Conservation (phyloP, 1,140 invertebrate genomes). For the Cotesia typhae region DNA sequence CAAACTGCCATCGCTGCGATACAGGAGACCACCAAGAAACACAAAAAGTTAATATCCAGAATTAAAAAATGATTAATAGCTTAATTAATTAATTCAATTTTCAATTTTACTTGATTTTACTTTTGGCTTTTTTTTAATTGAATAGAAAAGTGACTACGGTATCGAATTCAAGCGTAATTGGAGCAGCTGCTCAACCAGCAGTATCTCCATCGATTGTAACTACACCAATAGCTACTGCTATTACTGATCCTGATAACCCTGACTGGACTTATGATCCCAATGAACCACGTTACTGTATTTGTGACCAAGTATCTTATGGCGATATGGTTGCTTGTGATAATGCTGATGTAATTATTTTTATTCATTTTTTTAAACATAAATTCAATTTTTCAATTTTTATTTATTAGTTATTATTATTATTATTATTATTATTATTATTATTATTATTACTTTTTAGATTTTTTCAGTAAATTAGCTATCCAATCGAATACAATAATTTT, state of each 20-base stretch:
- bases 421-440: conserved; percentile 2
- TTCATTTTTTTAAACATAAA: too few species aligned
- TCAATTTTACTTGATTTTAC: not conserved
- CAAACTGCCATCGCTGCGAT: conserved; percentile 81
- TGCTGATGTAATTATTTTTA: conserved; percentile 77
- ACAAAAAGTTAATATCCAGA: conserved; percentile 67
- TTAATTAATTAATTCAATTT: conserved; percentile 8
- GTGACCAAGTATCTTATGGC: conserved; percentile 97
- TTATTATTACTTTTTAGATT: too few species aligned
- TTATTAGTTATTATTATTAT: not conserved
- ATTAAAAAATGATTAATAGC: not conserved
- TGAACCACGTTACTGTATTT: conserved; percentile 96
- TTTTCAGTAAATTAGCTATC: too few species aligned
- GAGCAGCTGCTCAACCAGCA: conserved; percentile 54
- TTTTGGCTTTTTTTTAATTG: conserved; percentile 15
- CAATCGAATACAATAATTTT: too few species aligned
- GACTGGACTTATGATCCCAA: conserved; percentile 91
- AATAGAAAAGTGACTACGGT: conserved; percentile 61
- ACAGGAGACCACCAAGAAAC: conserved; percentile 74
- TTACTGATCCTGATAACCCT: conserved; percentile 66
- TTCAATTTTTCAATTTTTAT: too few species aligned
- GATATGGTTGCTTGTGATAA: conserved; percentile 99
- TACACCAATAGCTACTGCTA: conserved; percentile 50
- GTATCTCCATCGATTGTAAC: conserved; percentile 40
- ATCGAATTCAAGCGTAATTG: conserved; percentile 58